These are phyloP conservation scores for Crematogaster levior DNA, from an alignment of 2,888 invertebrate species.

Conservation along the genomic window DNA sequence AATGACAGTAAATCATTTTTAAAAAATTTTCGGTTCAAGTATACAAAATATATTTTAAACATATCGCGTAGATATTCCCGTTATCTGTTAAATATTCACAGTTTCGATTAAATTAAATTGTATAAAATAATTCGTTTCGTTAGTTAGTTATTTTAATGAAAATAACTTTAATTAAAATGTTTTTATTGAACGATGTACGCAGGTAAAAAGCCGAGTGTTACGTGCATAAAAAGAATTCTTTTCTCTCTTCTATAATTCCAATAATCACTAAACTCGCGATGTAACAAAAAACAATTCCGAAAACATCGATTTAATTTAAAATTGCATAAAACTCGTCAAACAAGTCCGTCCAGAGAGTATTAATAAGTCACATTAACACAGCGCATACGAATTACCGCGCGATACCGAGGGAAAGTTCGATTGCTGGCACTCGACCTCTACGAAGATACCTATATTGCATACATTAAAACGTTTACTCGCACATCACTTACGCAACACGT, in stretches of 20 bases:
- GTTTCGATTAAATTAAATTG: background rate
- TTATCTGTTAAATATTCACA: background rate
- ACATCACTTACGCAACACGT: conserved; percentile 56
- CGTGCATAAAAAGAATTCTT: background rate
- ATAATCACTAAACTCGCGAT: background rate
- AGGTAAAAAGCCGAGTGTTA: background rate
- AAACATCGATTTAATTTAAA: background rate
- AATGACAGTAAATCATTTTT: background rate
- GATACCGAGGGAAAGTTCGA: conserved; percentile 70
- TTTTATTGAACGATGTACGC: background rate
- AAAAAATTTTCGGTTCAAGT: background rate
- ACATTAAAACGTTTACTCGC: conserved; percentile 59
- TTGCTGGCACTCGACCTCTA: conserved; percentile 66
- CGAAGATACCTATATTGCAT: conserved; percentile 49
- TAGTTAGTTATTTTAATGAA: background rate
- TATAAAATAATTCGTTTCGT: background rate
- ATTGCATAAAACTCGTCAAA: conserved; percentile 13
- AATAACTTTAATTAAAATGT: background rate
- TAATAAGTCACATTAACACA: conserved; percentile 5
- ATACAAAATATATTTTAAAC: background rate
- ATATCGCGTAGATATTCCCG: background rate
- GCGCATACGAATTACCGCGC: conserved; percentile 35
- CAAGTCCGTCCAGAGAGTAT: conserved; percentile 18
- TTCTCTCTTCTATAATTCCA: background rate
- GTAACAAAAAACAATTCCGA: too few relatives aligned